These are phyloP conservation scores for Mesaphorura yosii DNA, from an alignment of 1,140 invertebrate species.

Conservation along the genomic window DNA sequence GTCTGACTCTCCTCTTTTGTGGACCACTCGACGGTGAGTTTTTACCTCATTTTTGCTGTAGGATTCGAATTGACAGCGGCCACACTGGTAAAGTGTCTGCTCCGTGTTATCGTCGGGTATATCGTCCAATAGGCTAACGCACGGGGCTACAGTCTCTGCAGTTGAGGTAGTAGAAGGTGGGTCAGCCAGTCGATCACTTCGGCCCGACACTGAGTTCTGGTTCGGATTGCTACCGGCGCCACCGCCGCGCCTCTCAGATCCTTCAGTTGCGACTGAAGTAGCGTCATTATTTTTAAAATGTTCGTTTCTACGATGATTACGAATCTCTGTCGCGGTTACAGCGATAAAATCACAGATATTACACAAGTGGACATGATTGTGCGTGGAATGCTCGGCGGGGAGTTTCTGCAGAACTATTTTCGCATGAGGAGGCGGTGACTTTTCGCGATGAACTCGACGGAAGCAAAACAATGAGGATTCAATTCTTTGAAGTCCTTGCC, in stretches of 20 bases:
- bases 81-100: no score
- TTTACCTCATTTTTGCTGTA: no score
- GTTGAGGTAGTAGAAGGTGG: background rate
- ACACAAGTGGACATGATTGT: background rate
- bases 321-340: background rate
- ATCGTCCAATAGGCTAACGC: no score
- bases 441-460: background rate
- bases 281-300: background rate
- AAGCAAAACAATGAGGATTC: background rate
- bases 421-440: background rate
- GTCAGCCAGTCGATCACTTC: background rate
- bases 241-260: background rate
- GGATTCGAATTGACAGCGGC: no score
- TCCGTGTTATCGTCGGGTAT: no score
- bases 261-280: background rate
- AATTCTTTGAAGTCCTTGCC: background rate
- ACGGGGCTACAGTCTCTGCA: background rate
- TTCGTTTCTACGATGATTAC: background rate
- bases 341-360: background rate
- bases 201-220: background rate
- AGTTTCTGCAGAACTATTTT: constrained; percentile 1
- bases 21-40: no score
- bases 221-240: background rate
- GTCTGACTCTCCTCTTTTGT: no score
- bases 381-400: background rate